Conservation (phyloP, 2,797 vertebrate genomes). For the Leuciscus waleckii region DNA sequence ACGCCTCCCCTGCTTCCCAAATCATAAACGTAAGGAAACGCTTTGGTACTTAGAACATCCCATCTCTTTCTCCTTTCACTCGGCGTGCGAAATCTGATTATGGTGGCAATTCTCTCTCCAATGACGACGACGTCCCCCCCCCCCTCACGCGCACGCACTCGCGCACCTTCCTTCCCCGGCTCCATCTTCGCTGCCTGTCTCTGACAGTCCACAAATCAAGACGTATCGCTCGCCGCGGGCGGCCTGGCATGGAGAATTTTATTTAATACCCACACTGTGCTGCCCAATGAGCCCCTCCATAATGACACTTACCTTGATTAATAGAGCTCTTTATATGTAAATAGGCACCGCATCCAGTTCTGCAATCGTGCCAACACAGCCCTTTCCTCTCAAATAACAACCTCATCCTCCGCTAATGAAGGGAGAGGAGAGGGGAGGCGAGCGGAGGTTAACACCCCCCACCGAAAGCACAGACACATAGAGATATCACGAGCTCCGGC, state of each 20-base stretch:
- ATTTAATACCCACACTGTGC: conserved; percentile 92
- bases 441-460: conserved; percentile 83
- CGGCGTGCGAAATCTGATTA: conserved; percentile 65
- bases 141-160: neutral
- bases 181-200: conserved; percentile 72
- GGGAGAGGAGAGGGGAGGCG: conserved; percentile 22
- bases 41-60: conserved; percentile 1
- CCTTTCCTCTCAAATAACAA: conserved; percentile 75
- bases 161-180: conserved; percentile 39
- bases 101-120: conserved; percentile 51
- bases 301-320: conserved; percentile 97
- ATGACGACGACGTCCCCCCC: neutral
- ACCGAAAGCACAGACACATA: conserved; percentile 88
- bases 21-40: conserved; percentile 74
- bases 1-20: conserved; percentile 49
- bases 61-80: conserved; percentile 16
- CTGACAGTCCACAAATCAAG: conserved; percentile 94
- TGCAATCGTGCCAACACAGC: conserved; percentile 78
- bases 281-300: conserved; percentile 92
- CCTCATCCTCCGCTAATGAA: conserved; percentile 61
- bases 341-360: conserved; percentile 79
- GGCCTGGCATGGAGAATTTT: conserved; percentile 87
- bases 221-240: conserved; percentile 87
- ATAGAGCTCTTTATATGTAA: conserved; percentile 97
- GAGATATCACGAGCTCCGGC: conserved; percentile 86